A percentile compares a stretch with the other conserved stretches of the same genome.
phyloP scores from a whole-genome alignment of 2,113 vertebrate species.

The Hyperopisus bebe region DNA sequence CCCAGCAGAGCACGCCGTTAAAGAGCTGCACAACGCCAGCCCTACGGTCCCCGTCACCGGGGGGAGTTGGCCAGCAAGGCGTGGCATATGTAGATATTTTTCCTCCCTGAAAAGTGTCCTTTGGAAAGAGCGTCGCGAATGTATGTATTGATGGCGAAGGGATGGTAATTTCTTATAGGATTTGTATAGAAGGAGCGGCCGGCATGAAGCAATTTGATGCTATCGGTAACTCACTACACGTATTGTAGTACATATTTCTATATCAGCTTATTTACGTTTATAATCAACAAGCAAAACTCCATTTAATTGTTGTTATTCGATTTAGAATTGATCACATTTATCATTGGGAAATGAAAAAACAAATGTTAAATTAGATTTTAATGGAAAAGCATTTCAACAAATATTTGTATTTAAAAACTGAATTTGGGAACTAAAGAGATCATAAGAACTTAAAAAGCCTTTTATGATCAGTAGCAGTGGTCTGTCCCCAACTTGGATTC shows the following conservation, averaged over 20 bases:
- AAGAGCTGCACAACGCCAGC: not conserved
- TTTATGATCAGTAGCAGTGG: not conserved
- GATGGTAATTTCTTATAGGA: not conserved
- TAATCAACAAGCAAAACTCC: not conserved
- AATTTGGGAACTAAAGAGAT: not conserved
- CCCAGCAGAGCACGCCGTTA: conserved; percentile 19
- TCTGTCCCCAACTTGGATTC: not conserved
- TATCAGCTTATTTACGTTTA: not conserved
- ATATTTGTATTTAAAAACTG: not conserved
- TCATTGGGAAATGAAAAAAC: not conserved
- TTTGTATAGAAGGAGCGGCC: not conserved
- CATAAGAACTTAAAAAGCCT: not conserved
- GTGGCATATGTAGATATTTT: conserved; percentile 21
- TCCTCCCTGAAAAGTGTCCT: not conserved
- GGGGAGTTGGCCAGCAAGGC: conserved; percentile 32
- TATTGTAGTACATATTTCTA: not conserved
- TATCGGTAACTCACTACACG: not conserved
- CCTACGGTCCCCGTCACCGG: conserved; percentile 21
- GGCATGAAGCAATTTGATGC: not conserved
- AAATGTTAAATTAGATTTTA: not conserved
- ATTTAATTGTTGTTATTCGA: not conserved
- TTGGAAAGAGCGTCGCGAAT: not conserved
- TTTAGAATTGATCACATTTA: not conserved
- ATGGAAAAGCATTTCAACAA: not conserved
- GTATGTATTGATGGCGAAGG: not conserved